Evolutionary conservation across 30 jellyfish, hydroid and myxozoan genomes (phyloP), one percentile per base, ranked within the genome.

Genomic region (Cassiopea xamachana): DNA sequence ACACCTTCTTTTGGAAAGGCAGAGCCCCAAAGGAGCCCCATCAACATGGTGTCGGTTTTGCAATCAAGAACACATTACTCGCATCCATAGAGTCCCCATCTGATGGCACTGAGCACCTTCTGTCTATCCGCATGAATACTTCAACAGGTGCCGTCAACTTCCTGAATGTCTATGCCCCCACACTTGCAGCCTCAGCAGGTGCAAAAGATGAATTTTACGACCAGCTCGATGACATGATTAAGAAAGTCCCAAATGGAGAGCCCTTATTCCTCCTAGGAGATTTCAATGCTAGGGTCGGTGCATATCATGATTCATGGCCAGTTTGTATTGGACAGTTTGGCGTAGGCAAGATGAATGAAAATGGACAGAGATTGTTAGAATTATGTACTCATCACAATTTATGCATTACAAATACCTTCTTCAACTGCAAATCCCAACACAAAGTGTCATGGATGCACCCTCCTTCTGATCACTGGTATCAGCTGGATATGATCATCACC

Each of bases 381-480:
- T 6, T 67, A 5, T 82, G 91, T 68, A 6, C 91, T 9, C 7
- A 82, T 18, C 87, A 60, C 18, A 43, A 60, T 43, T 89, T 82
- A 5, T 8, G 64, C 43, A 15, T 82, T 17, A 60, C 87, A 16
- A 82, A 82, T 68, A 82, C 91, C 87, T 61, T 60, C 87, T 67
- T 82, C 50, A 9, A 43, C 15, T 68, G 59, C 58, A 82, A 82
- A 17, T 12, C 46, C 9, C 68, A n/a, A 1, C 62, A 85, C 87
- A 64, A 82, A 82, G 68, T 85, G 68, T 82, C 61, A 50, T 82
- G 90, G 90, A 82, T 18, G 61, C 83, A 82, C 68, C 83, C 86
- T 9, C n/a, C 88, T n/a, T 82, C 90, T 55, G 74, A 85, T 15
- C 82, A 82, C 68, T 82, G 90, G 90, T 87, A 82, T 61, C 90